phyloP scores from a whole-genome alignment of 2,113 vertebrate species.

The Chauna torquata region DNA sequence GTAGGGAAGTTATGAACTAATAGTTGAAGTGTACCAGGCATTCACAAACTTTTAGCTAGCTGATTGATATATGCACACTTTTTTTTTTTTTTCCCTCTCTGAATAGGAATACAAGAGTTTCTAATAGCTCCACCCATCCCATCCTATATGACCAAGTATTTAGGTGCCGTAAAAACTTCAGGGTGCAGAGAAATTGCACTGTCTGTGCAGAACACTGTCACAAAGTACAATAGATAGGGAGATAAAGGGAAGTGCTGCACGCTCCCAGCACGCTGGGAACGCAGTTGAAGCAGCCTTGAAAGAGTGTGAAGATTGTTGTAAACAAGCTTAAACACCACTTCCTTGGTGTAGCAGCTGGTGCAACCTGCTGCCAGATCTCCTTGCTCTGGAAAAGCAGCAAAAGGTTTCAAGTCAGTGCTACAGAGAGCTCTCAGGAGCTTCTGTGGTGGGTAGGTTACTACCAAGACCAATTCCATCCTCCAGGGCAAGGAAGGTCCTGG shows the following conservation, averaged over 20 bases:
- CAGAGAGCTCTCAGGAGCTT: not conserved
- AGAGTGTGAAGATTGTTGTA: not conserved
- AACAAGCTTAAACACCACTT: not conserved
- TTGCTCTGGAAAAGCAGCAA: not conserved
- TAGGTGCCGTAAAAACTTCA: not conserved
- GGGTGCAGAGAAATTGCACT: not conserved
- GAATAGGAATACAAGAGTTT: not conserved
- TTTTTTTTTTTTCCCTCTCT: not conserved
- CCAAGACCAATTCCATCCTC: rapidly evolving
- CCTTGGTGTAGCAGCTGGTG: not conserved
- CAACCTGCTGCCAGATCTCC: not conserved
- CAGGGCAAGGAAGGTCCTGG: not conserved
- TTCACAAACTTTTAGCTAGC: not conserved
- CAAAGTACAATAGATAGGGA: rapidly evolving
- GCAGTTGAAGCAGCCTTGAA: not conserved
- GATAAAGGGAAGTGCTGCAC: not conserved
- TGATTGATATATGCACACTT: rapidly evolving
- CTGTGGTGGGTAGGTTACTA: not conserved
- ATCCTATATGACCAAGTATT: not conserved
- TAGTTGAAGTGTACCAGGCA: not conserved
- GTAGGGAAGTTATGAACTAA: not conserved
- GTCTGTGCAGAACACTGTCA: not conserved
- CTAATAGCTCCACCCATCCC: not conserved
- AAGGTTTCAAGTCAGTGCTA: not conserved
- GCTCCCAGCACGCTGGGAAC: not conserved